Evolutionary conservation across 2,113 vertebrate species (phyloP).

Genomic region (Malurus alboscapulatus): DNA sequence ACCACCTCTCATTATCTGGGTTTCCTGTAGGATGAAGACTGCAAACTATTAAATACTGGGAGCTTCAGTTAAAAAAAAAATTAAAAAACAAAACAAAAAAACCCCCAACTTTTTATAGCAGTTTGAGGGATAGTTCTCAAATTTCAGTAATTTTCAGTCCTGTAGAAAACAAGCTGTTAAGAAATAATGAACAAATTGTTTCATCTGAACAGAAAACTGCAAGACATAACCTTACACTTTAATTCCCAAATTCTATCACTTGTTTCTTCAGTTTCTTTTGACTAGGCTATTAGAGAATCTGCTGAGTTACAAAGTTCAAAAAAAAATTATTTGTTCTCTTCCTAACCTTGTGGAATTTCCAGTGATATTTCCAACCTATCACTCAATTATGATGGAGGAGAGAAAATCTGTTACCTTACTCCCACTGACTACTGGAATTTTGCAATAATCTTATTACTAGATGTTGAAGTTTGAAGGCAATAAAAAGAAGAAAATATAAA

Average conservation of each 20-base stretch:
- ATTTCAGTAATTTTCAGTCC: neutral
- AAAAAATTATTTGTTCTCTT: neutral
- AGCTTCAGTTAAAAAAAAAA: neutral
- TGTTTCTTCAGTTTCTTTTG: neutral
- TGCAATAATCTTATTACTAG: neutral
- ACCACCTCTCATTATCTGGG: neutral
- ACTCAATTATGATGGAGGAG: neutral
- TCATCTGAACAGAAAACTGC: neutral
- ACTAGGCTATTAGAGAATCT: neutral
- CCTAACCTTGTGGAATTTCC: neutral
- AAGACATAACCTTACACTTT: neutral
- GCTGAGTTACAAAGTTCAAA: neutral
- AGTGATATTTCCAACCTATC: neutral
- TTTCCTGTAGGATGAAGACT: neutral
- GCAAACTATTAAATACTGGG: neutral
- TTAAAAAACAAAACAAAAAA: no score
- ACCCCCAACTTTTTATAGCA: neutral
- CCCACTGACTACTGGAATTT: neutral
- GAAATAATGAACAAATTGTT: constrained; percentile 9
- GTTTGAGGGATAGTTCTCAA: neutral
- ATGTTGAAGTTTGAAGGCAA: neutral
- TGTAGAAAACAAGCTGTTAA: neutral
- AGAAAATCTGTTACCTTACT: neutral
- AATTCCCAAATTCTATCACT: neutral
- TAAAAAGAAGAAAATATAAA: neutral